Evolutionary conservation across 2,797 vertebrate species (phyloP), one percentile per base, ranked within the genome.

Genomic region (Nasua narica): DNA sequence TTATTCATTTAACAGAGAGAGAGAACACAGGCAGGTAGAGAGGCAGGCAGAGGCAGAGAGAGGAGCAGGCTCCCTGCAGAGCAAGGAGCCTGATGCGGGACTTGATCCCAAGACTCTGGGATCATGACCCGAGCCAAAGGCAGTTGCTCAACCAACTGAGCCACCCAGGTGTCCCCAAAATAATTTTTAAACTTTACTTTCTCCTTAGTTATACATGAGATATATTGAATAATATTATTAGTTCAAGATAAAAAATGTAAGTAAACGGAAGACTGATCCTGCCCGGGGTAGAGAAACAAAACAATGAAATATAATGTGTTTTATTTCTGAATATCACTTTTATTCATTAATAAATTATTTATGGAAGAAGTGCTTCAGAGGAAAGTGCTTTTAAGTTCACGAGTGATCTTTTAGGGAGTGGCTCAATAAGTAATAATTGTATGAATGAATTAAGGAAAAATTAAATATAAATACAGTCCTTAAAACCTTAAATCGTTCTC

Each of bases 251-350:
- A 95, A 91, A 14, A 25, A 86, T 74, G 0, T 77, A 83, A 83
- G 10, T 74, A 89, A 78, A 94, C 82, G 40, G 4, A 91, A 76
- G 56, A 62, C 48, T 77, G 62, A 52, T 5, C 60, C 25, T 90
- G 29, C 5, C 27, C 10, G 84, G 76, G 21, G 7, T 32, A 50
- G 56, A 96, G 65, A 65, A 91, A 72, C 2, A 56, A 60, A 46
- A 74, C 5, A 90, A 32, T 54, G 29, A 90, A 86, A 7, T 88
- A 87, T 85, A 56, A 83, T 86, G 14, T 69, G 40, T 89, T 60
- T 62, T 89, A 65, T 90, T 95, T 96, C 15, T 92, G 48, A 97
- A 89, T 81, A 78, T 76, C 10, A 88, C 50, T 56, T 48, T 96
- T 52, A 85, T 81, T 85, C 23, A 72, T 83, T 65, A 77, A 92